Conservation (phyloP, 2,797 vertebrate species). For the Peromyscus nudipes region DNA sequence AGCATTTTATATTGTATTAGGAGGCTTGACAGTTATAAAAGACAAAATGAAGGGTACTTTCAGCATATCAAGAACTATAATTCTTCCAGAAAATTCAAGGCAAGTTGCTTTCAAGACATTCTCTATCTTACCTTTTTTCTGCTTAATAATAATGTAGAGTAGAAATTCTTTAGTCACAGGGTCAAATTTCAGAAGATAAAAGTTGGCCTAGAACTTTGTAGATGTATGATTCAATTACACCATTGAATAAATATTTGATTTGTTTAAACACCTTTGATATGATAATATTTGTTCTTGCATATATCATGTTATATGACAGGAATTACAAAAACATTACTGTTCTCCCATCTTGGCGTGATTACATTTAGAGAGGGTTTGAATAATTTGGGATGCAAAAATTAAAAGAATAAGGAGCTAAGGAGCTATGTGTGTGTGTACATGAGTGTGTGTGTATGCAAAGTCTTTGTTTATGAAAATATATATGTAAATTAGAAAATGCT, state of each 20-base stretch:
- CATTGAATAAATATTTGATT: conserved; percentile 51
- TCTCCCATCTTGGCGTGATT: neutral
- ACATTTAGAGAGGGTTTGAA: neutral
- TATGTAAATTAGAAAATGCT: neutral
- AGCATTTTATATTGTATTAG: conserved; percentile 40
- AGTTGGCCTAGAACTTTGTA: neutral
- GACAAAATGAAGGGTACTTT: conserved; percentile 37
- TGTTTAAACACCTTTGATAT: conserved; percentile 11
- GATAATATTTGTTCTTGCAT: conserved; percentile 31
- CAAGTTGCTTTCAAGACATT: conserved; percentile 24
- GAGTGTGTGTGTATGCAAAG: neutral
- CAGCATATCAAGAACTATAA: conserved; percentile 10
- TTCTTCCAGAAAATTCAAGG: conserved; percentile 55
- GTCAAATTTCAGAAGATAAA: conserved; percentile 7
- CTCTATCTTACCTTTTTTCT: neutral
- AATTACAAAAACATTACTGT: neutral
- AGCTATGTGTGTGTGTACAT: neutral
- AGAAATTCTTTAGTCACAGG: neutral
- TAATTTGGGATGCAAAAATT: neutral
- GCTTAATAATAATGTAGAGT: neutral
- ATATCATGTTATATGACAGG: neutral
- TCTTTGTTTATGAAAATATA: neutral
- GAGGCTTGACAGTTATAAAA: neutral
- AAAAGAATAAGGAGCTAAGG: neutral
- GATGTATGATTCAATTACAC: conserved; percentile 32